These are phyloP conservation scores for Ganaspis brasiliensis DNA, from an alignment of 2,888 invertebrate genomes.

Conservation along the genomic window DNA sequence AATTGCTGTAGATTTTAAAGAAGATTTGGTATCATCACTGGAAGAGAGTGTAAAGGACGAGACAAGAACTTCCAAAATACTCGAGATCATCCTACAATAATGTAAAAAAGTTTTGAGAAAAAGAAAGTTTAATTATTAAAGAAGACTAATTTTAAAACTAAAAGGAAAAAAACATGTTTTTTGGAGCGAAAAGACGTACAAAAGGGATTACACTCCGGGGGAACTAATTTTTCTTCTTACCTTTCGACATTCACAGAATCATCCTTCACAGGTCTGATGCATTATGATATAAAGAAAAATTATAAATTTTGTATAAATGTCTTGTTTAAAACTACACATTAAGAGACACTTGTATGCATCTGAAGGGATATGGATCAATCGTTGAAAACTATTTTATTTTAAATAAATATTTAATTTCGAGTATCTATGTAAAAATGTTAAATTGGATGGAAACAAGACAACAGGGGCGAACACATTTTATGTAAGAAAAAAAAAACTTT, in stretches of 20 bases:
- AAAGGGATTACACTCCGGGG: neutral
- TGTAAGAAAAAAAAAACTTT: too few relatives aligned
- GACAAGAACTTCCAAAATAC: constrained; percentile 88
- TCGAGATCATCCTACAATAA: constrained; percentile 84
- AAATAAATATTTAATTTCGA: too few relatives aligned
- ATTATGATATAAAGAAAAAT: constrained; percentile 67
- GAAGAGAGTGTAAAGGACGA: constrained; percentile 85
- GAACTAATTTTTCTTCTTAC: constrained; percentile 68
- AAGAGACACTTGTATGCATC: neutral
- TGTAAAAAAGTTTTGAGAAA: neutral
- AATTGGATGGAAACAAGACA: too few relatives aligned
- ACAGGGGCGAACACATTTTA: too few relatives aligned
- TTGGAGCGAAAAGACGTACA: neutral
- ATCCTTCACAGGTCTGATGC: constrained; percentile 77
- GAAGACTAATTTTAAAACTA: neutral
- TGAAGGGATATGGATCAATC: neutral
- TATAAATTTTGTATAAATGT: constrained; percentile 50
- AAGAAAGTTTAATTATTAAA: neutral
- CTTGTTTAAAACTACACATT: constrained; percentile 5
- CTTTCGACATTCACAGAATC: constrained; percentile 77
- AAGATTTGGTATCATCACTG: constrained; percentile 81
- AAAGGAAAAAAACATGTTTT: neutral
- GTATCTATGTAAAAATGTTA: too few relatives aligned
- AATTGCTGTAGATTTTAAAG: constrained; percentile 83
- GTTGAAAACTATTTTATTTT: neutral